Base-by-base conservation (phyloP, 2,888 invertebrate genomes). In the Leptura quadrifasciata region DNA sequence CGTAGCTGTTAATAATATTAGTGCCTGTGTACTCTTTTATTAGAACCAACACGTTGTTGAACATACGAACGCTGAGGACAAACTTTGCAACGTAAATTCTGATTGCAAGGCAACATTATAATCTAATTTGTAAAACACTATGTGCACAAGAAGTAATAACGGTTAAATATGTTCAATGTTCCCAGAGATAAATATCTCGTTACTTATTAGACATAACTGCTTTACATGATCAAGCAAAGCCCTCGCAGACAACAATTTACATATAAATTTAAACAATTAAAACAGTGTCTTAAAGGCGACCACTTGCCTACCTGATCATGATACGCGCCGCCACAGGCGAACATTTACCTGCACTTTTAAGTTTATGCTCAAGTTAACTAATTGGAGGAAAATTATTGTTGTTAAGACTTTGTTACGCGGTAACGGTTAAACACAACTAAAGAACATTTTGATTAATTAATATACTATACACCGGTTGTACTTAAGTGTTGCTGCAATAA, bases 221-320 rank as follows among this genome's bases (percentile, higher is more conserved):
- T 65, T 21, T 61, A 31, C 47, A 57, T 47, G 52, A 24, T 54
- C 61, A 35, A 15, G 20, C 18, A 21, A 55, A 72, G 63, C 60
- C 65, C 76, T 75, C 58, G 75, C 76, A 75, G 76, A 74, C 58
- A 58, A 69, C 72, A 60, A 79, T 79, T 79, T 79, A 75, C 76
- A 79, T 79, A 76, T 75, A 76, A 76, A 79, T 79, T 75, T 69
- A 64, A 78, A 78, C 74, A 72, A 57, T 57, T 57, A 64, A 64
- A 21, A 31, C 39, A 35, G 35, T 64, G 63, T 39, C 27, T 64
- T 47, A 64, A 20, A 20, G 35, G 63, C 63, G 39, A 63, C 63
- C 20, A 64, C 63, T 64, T 15, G 31, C 61, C 31, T 21, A 21
- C 31, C 31, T n/a, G 60, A 61, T 61, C n/a, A 61, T 17, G 60